A percentile compares a stretch with the other conserved stretches of the same genome.
phyloP scores from a whole-genome alignment of 1,140 invertebrate species.

The Pomphorhynchus laevis region DNA sequence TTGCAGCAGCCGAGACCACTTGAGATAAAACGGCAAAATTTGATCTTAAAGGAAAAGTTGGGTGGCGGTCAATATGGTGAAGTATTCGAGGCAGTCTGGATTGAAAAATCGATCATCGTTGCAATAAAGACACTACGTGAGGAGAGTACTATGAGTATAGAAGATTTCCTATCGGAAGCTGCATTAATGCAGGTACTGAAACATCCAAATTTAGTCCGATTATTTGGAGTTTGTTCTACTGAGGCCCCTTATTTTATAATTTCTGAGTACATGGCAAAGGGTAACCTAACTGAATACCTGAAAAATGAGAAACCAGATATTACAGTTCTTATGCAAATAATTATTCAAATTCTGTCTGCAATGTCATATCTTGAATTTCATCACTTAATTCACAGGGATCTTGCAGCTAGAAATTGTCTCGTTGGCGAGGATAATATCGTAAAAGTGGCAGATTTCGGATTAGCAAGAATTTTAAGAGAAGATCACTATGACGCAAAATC shows the following conservation, averaged over 20 bases:
- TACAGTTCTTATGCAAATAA: slow-evolving; percentile 84
- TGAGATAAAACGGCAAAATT: no score
- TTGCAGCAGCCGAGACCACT: no score
- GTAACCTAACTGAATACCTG: slow-evolving; percentile 75
- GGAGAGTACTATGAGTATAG: slow-evolving; percentile 94
- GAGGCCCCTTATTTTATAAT: slow-evolving; percentile 97
- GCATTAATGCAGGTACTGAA: slow-evolving; percentile 99
- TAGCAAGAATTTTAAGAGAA: slow-evolving; percentile 75
- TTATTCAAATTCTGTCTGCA: slow-evolving; percentile 80
- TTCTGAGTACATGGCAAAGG: slow-evolving; percentile 92
- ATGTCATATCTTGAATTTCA: slow-evolving; percentile 89
- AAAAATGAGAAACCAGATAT: slow-evolving; percentile 61
- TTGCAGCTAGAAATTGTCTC: slow-evolving; percentile 83
- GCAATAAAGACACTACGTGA: slow-evolving; percentile 90
- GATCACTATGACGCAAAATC: slow-evolving; percentile 88
- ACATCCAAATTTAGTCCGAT: slow-evolving; percentile 81
- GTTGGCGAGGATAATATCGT: slow-evolving; percentile 79
- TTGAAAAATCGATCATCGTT: slow-evolving; percentile 57
- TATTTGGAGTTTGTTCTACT: slow-evolving; percentile 67
- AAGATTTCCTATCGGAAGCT: slow-evolving; percentile 92
- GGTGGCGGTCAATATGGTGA: slow-evolving; percentile 87
- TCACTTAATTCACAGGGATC: slow-evolving; percentile 79
- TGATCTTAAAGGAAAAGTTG: no score
- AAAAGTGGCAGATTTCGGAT: slow-evolving; percentile 66
- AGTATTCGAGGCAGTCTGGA: slow-evolving; percentile 94